Evolutionary conservation across 2,888 invertebrate species (phyloP).

Genomic region (Heliconius ismenius): DNA sequence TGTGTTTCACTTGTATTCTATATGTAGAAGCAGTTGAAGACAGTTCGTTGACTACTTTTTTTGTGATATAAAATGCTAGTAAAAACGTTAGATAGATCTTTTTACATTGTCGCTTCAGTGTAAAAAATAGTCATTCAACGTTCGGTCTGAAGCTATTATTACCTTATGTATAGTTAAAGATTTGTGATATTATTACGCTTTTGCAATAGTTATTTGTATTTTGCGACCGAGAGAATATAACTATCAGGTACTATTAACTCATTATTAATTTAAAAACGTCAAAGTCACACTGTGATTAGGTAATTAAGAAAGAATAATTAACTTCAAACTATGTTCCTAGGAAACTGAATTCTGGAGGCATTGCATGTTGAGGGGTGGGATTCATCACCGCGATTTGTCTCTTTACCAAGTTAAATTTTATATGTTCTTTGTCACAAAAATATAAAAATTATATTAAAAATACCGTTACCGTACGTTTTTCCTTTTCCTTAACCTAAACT

Average conservation of each 20-base stretch:
- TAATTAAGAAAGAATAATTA: not conserved
- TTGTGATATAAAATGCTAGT: constrained; percentile 2
- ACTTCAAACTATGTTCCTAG: too few species aligned
- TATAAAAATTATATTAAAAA: too few species aligned
- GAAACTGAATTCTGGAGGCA: too few species aligned
- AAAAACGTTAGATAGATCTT: not conserved
- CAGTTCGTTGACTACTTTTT: constrained; percentile 24
- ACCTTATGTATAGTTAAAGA: not conserved
- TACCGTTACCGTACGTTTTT: too few species aligned
- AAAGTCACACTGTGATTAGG: not conserved
- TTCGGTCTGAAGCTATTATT: not conserved
- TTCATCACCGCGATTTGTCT: too few species aligned
- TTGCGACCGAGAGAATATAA: not conserved
- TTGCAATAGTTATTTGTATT: not conserved
- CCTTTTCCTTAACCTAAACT: too few species aligned
- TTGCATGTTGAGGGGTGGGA: too few species aligned
- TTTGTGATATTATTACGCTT: not conserved
- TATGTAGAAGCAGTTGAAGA: not conserved
- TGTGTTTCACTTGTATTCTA: not conserved
- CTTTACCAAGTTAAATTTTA: too few species aligned
- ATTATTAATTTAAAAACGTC: not conserved
- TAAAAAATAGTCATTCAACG: not conserved
- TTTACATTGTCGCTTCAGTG: not conserved
- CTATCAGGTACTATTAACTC: not conserved
- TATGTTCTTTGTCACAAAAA: too few species aligned